Conservation (phyloP, 1,140 invertebrate genomes). For the Eupristina koningsbergeri region DNA sequence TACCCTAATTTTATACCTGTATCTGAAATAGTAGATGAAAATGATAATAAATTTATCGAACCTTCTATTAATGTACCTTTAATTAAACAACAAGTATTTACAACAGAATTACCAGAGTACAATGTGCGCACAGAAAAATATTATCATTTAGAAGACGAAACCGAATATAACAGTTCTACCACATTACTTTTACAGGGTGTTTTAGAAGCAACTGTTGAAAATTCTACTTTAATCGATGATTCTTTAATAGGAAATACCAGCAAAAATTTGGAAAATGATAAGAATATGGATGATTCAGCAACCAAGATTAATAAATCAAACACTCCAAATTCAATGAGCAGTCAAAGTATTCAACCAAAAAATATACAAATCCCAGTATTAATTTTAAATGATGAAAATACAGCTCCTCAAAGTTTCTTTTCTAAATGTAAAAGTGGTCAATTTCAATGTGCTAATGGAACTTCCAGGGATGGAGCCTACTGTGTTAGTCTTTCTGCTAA, state of each 20-base stretch:
- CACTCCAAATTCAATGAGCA: not conserved
- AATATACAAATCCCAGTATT: slow-evolving; percentile 10
- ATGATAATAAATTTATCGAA: slow-evolving; percentile 49
- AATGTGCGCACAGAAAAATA: not conserved
- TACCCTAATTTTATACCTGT: slow-evolving; percentile 67
- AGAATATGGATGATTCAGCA: not conserved
- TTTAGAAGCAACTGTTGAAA: slow-evolving; percentile 11
- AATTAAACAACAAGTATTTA: slow-evolving; percentile 15
- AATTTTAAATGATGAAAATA: not conserved
- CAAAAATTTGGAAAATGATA: not conserved
- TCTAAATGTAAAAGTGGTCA: slow-evolving; percentile 76
- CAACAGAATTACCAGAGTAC: slow-evolving; percentile 21
- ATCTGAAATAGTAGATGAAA: slow-evolving; percentile 63
- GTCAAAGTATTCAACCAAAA: not conserved
- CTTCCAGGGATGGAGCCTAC: slow-evolving; percentile 75
- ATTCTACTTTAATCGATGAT: not conserved
- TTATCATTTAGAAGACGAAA: not conserved
- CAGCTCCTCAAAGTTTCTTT: slow-evolving; percentile 55
- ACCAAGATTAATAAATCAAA: not conserved
- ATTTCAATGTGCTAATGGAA: slow-evolving; percentile 78
- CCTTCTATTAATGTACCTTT: slow-evolving; percentile 43
- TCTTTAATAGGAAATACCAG: not conserved
- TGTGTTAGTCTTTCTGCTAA: slow-evolving; percentile 75
- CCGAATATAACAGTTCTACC: not conserved
- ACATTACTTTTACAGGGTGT: not conserved